Percentiles rank a stretch among this genome's conserved stretches.
Conservation (phyloP, 2,113 vertebrate genomes). For the Triplophysa rosa region DNA sequence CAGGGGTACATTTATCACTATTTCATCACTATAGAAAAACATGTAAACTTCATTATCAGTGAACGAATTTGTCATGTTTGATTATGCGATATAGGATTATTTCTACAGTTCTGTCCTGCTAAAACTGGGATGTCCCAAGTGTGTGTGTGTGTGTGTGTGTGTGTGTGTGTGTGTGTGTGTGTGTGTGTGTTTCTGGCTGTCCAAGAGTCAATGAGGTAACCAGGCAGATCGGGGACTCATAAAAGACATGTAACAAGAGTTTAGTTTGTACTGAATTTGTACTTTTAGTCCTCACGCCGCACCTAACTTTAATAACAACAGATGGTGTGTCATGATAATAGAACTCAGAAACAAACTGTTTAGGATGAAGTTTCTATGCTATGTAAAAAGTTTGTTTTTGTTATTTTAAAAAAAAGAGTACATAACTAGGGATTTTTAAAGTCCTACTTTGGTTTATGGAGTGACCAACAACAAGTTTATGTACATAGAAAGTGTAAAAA, state of each 20-base stretch:
- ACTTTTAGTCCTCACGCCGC: no score
- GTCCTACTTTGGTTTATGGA: no score
- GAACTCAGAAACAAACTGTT: neutral
- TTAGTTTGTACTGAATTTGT: no score
- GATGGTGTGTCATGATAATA: neutral
- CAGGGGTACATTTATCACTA: neutral
- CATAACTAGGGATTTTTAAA: no score
- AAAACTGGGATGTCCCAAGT: slow-evolving; percentile 29
- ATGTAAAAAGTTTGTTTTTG: neutral
- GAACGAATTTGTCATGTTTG: neutral
- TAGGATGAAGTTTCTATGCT: neutral
- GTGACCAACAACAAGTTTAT: no score
- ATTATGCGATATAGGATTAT: neutral
- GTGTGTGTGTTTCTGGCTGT: neutral
- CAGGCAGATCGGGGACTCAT: slow-evolving; percentile 21
- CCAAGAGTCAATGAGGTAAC: slow-evolving; percentile 48
- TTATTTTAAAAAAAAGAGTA: no score
- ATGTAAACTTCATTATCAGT: neutral
- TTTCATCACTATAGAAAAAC: neutral
- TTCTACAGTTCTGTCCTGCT: neutral
- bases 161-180: slow-evolving; percentile 36
- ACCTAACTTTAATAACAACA: neutral
- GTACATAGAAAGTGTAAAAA: no score
- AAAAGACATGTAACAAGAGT: neutral
- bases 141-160: slow-evolving; percentile 28